phyloP scores from a whole-genome alignment of 92 coral and sea anemone genomes.

The Hydrozoanthus gracilis region DNA sequence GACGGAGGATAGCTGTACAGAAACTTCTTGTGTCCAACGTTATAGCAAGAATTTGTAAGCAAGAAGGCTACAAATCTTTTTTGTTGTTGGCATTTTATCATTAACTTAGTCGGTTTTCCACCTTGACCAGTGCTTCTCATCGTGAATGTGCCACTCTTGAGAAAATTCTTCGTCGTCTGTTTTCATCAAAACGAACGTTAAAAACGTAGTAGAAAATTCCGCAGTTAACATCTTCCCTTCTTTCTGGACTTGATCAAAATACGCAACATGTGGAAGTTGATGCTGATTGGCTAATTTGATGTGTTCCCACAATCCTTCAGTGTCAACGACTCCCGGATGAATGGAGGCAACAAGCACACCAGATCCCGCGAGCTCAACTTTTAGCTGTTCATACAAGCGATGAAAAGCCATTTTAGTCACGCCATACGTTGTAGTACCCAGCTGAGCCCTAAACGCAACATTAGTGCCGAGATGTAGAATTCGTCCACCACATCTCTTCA shows the following conservation, averaged over 20 bases:
- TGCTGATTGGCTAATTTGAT: constrained; percentile 62
- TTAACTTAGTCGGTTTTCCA: constrained; percentile 28
- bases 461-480: constrained; percentile 58
- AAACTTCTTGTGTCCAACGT: too few relatives aligned
- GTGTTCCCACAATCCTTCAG: constrained; percentile 69
- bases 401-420: constrained; percentile 67
- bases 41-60: too few relatives aligned
- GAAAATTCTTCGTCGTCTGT: constrained; percentile 55
- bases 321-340: constrained; percentile 65
- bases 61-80: too few relatives aligned
- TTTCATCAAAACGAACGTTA: constrained; percentile 59
- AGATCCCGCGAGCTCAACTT: constrained; percentile 47
- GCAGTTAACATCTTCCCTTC: constrained; percentile 52
- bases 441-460: constrained; percentile 51
- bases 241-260: constrained; percentile 54
- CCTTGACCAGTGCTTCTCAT: constrained; percentile 53
- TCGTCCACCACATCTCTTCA: constrained; percentile 43
- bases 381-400: constrained; percentile 59
- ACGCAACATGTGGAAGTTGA: constrained; percentile 58
- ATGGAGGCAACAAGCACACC: constrained; percentile 53
- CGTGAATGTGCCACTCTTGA: constrained; percentile 59
- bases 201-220: constrained; percentile 59
- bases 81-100: too few relatives aligned
- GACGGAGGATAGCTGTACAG: too few relatives aligned
- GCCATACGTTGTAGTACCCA: constrained; percentile 65